Conservation (phyloP, 1,140 invertebrate species). For the Ylistrum balloti region DNA sequence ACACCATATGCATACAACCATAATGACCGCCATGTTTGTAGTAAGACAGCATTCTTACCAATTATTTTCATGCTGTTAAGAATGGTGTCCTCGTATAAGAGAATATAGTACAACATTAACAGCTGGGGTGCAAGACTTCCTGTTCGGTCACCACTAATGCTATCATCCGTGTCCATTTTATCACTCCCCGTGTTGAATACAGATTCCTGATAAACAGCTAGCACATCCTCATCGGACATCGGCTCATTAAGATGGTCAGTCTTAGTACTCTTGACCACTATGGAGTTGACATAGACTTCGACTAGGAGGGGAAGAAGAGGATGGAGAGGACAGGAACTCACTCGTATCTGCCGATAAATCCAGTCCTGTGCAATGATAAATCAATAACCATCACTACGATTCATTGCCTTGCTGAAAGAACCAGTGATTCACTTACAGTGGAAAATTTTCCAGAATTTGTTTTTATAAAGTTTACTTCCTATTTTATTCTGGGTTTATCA, state of each 20-base stretch:
- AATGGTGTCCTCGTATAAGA: constrained; percentile 96
- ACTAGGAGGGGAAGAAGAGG: constrained; percentile 96
- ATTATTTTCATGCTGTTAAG: constrained; percentile 90
- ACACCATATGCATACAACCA: too few relatives aligned
- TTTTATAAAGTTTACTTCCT: too few relatives aligned
- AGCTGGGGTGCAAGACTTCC: constrained; percentile 91
- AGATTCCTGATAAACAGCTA: constrained; percentile 86
- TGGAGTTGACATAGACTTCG: constrained; percentile 97
- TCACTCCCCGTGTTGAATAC: constrained; percentile 67
- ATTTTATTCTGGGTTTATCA: too few relatives aligned
- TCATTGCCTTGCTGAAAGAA: too few relatives aligned
- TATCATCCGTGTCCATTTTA: constrained; percentile 80
- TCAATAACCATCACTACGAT: too few relatives aligned
- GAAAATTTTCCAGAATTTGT: too few relatives aligned
- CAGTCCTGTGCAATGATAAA: constrained; percentile 90
- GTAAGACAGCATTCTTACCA: too few relatives aligned
- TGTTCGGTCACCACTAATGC: not conserved
- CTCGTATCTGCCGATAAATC: constrained; percentile 96
- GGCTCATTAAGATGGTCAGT: constrained; percentile 93
- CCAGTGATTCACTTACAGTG: too few relatives aligned
- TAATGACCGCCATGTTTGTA: too few relatives aligned
- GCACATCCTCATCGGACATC: constrained; percentile 94
- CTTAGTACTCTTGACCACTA: constrained; percentile 87
- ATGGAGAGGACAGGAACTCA: constrained; percentile 93
- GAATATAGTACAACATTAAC: constrained; percentile 94